phyloP scores from a whole-genome alignment of 2,888 invertebrate genomes.

The Eupithecia tripunctaria region DNA sequence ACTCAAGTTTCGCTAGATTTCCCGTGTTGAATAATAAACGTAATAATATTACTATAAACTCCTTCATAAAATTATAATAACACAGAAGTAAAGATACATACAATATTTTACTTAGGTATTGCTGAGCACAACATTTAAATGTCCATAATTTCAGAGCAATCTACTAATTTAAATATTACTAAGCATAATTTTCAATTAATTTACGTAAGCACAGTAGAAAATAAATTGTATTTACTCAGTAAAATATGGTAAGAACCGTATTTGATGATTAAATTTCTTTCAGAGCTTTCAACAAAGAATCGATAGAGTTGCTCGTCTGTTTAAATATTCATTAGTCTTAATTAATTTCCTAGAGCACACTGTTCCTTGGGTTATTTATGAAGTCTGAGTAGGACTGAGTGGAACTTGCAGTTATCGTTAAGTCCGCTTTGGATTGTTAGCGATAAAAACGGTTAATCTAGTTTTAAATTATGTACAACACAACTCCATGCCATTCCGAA shows the following conservation, averaged over 20 bases:
- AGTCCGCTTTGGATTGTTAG: slow-evolving; percentile 3
- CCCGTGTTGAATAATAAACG: too few relatives aligned
- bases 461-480: background rate
- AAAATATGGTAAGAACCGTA: background rate
- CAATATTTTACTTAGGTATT: background rate
- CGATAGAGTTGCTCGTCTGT: slow-evolving; percentile 38
- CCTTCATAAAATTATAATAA: background rate
- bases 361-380: slow-evolving; percentile 54
- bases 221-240: slow-evolving; percentile 2
- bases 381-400: slow-evolving; percentile 51
- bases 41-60: background rate
- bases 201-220: background rate
- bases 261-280: slow-evolving; percentile 13
- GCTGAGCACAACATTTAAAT: background rate
- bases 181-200: background rate
- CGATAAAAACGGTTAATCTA: background rate
- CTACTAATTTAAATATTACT: background rate
- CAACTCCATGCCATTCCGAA: background rate
- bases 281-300: slow-evolving; percentile 11
- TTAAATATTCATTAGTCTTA: slow-evolving; percentile 58
- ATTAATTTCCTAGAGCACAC: slow-evolving; percentile 58
- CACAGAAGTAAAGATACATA: background rate
- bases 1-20: background rate
- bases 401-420: slow-evolving; percentile 53
- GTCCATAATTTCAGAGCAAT: background rate